Base-by-base conservation (phyloP, 2,888 invertebrate genomes). In the Cylindroiulus punctatus region DNA sequence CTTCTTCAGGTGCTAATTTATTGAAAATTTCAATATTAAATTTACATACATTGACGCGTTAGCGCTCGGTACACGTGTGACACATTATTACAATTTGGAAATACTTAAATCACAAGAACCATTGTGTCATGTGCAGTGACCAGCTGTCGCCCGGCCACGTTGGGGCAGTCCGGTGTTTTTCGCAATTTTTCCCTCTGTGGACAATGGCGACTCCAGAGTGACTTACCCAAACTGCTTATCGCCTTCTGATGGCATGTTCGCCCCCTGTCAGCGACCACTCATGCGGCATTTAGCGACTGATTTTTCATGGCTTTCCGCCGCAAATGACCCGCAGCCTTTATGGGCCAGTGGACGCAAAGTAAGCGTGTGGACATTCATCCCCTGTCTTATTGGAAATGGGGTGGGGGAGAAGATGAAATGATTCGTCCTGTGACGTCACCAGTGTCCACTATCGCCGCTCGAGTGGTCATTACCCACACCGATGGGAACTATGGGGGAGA, bases 261-360 rank as follows among this genome's bases (percentile, higher is more conserved):
- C n/a, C n/a, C 57, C n/a, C 19, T 57, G 57, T 57, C 57, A 57
- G 57, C 57, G n/a, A 19, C 57, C 57, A 57, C 57, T 57, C 57
- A 57, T n/a, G 57, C 57, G 57, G n/a, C 57, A 57, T 57, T 57
- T 57, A 57, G 57, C 57, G 57, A n/a, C 57, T 57, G 57, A 57
- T 57, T 57, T 57, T 57, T 57, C 57, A 57, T 57, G 57, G 57
- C 57, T 57, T 57, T 57, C 57, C 57, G 57, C n/a, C 57, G n/a
- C 57, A 57, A 57, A 57, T 57, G 57, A 57, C 57, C 57, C 57
- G 19, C 19, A n/a, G 57, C 5, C n/a, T 57, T 57, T 57, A 57
- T 19, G 57, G 57, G 57, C 57, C 57, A 57, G 57, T n/a, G 57
- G 57, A 57, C 57, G n/a, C n/a, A 12, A 57, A 57, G 57, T 57